Evolutionary conservation across 2,888 invertebrate species (phyloP), one percentile per base, ranked within the genome.

Genomic region (Anthophora plumipes): DNA sequence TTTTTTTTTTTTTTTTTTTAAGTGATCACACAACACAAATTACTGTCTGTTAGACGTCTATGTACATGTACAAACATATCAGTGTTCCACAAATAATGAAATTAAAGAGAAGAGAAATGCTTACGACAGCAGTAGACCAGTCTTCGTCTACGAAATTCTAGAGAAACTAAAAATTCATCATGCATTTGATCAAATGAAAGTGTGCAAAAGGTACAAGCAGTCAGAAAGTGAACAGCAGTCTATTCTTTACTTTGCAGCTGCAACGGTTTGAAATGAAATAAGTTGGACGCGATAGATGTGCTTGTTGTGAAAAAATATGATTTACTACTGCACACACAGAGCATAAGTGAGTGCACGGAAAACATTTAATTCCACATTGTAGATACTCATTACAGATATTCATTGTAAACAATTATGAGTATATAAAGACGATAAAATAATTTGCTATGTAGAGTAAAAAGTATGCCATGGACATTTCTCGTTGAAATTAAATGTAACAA

Each of bases 91-190:
- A 75, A 55, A 63, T 54, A 1, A 31, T 41, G 6, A 25, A 74
- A 61, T 22, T 12, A 75, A 37, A 3, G 14, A 17, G 52, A 60
- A n/a, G 5, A 54, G 25, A 55, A 39, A 37, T 55, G 50, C 31
- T 31, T 41, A 52, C 46, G 25, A 37, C 37, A 55, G 43, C 17
- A 52, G n/a, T n/a, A 37, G 22, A 66, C 48, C n/a, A 14, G 46
- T 68, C 9, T 68, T 48, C 31, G 37, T 17, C 46, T 60, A 64
- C 57, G 12, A 63, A 57, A 6, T 60, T 31, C 52, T 37, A 46
- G n/a, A 63, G 11, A 59, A 76, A 69, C 52, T 52, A 52, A 69
- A 78, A 37, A 14, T 59, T 20, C 25, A 63, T 64, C 76, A 79
- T 69, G 69, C 76, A 60, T 48, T 64, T 55, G 8, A 31, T 4